Conservation (phyloP, 2,888 invertebrate species). For the Seira ritae region DNA sequence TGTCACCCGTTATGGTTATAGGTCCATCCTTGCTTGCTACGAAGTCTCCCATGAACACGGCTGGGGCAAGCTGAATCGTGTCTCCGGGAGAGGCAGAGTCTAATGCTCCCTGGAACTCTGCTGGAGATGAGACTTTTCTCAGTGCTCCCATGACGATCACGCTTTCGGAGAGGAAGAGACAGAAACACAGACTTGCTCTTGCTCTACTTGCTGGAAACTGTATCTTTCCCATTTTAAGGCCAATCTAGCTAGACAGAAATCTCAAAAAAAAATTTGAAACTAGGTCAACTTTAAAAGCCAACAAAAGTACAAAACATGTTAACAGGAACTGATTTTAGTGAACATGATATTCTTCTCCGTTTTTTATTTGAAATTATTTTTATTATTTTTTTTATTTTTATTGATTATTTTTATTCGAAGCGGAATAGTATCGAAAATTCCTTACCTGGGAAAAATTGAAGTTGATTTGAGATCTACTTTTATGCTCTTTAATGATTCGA, state of each 20-base stretch:
- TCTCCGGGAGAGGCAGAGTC: constrained; percentile 69
- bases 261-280: no score
- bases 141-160: constrained; percentile 43
- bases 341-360: no score
- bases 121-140: constrained; percentile 58
- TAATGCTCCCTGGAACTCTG: constrained; percentile 67
- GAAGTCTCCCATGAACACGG: constrained; percentile 68
- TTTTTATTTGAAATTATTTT: no score
- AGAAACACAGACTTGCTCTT: no score
- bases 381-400: no score
- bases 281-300: no score
- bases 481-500: not conserved
- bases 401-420: no score
- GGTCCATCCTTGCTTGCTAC: constrained; percentile 64
- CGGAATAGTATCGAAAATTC: no score
- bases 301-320: no score
- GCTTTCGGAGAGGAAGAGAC: not conserved
- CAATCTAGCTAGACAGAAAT: not conserved
- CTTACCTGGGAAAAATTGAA: no score
- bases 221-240: not conserved
- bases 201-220: not conserved
- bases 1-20: constrained; percentile 69
- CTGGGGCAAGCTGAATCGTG: constrained; percentile 69
- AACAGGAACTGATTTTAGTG: no score
- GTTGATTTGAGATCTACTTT: not conserved